Percentiles rank a stretch among this genome's conserved stretches.
Conservation (phyloP, 2,113 vertebrate species). For the Emydocephalus ijimae region DNA sequence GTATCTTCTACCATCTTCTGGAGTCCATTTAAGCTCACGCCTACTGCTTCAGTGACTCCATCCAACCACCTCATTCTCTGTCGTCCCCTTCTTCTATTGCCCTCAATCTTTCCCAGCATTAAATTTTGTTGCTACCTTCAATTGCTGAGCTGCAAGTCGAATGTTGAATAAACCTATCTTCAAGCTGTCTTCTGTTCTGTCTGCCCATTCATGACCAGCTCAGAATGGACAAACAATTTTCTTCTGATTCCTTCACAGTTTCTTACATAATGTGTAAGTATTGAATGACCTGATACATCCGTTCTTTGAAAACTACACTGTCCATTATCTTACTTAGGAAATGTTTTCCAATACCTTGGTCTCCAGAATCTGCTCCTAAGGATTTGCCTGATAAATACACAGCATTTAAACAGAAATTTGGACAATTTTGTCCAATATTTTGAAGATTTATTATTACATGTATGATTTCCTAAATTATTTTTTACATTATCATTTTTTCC, state of each 20-base stretch:
- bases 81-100: no score
- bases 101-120: no score
- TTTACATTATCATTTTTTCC: slow-evolving; percentile 32
- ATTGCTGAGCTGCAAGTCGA: neutral
- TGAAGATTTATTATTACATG: slow-evolving; percentile 50
- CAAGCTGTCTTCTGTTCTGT: neutral
- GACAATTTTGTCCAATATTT: slow-evolving; percentile 35
- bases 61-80: no score
- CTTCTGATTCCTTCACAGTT: neutral
- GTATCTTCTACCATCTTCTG: no score
- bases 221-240: neutral
- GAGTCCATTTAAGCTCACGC: no score
- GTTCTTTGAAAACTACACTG: neutral
- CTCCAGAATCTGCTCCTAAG: slow-evolving; percentile 32
- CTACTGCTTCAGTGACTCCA: no score
- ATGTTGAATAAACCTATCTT: neutral
- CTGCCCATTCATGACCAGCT: neutral
- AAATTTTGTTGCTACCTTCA: neutral
- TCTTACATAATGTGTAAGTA: neutral
- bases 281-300: neutral
- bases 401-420: slow-evolving; percentile 57
- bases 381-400: slow-evolving; percentile 52
- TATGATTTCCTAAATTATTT: slow-evolving; percentile 56
- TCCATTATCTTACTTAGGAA: slow-evolving; percentile 14
- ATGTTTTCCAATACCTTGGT: neutral